Percentiles rank a stretch among this genome's conserved stretches.
These are phyloP conservation scores for Cephus runcator DNA, from an alignment of 2,888 invertebrate genomes.

Conservation along the genomic window DNA sequence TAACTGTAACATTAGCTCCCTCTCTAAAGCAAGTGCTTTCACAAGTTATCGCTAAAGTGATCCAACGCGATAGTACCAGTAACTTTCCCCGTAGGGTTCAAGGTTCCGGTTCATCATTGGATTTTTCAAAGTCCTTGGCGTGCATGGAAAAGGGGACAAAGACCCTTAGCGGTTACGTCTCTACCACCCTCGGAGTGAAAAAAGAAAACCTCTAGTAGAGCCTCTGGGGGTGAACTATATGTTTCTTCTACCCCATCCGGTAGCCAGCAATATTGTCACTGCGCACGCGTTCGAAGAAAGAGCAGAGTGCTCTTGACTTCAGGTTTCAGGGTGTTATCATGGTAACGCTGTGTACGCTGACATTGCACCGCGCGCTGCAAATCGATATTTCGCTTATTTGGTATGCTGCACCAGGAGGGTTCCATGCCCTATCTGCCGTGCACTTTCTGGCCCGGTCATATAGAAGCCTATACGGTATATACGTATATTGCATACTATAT, in stretches of 20 bases:
- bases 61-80: not conserved
- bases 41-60: not conserved
- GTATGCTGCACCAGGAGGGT: constrained; percentile 45
- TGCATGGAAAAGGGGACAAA: not conserved
- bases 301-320: constrained; percentile 5
- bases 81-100: not conserved
- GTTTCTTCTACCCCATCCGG: not conserved
- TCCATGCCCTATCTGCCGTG: constrained; percentile 38
- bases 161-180: not conserved
- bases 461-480: not conserved
- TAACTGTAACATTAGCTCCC: not conserved
- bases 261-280: not conserved
- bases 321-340: constrained; percentile 55
- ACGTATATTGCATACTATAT: not conserved
- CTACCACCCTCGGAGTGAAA: not conserved
- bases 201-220: not conserved
- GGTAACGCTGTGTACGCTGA: constrained; percentile 58
- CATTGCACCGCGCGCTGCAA: constrained; percentile 49
- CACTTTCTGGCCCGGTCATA: not conserved
- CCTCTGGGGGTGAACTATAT: not conserved
- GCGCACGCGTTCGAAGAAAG: not conserved
- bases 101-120: not conserved
- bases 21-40: not conserved
- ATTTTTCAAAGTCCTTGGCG: not conserved
- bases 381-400: constrained; percentile 58